Base-by-base conservation (phyloP, 2,797 vertebrate species). In the Clarias laeviceps region DNA sequence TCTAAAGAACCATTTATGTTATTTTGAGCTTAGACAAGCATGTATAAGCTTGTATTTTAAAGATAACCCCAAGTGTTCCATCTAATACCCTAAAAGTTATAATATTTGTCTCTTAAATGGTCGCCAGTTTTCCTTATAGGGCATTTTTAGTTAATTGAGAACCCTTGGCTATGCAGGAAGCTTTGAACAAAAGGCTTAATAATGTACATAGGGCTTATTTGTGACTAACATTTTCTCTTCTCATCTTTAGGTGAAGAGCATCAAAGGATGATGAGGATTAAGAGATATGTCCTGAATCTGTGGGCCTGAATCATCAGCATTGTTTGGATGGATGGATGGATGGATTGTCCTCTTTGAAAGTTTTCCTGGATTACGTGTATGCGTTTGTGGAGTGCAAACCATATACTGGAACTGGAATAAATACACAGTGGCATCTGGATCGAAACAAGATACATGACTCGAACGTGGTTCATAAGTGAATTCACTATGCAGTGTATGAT, bases 221-320 rank as follows among this genome's bases (percentile, higher is more conserved):
- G 14, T 80, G 82, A 45, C 62, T 86, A 74, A 88, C 80, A 54
- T 56, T 40, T 65, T 80, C 4, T 72, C 45, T 69, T 85, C 34
- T 87, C 37, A 66, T 72, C 20, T 66, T 66, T 77, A 90, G 89
- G 84, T 87, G 59, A 20, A 78, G 40, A 56, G 17, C 27, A 50
- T 59, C 84, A 32, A 34, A 34, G 15, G 54, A 73, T 24, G 50
- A 78, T 27, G 34, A 80, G 50, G 68, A 77, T 45, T 61, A 56
- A 74, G 56, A 37, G 15, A 80, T 77, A 54, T 79, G 64, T 65
- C 83, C 73, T 84, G 70, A 45, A 76, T 77, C 72, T 74, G 40
- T 85, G 68, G 56, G 54, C 5, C 2, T n/a, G n/a, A 77, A 72
- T 77, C 40, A 85, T 66, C 78, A 80, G 69, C 69, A 29, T 66